Evolutionary conservation across 2,888 invertebrate species (phyloP).

Genomic region (Gasteruption jaculator): DNA sequence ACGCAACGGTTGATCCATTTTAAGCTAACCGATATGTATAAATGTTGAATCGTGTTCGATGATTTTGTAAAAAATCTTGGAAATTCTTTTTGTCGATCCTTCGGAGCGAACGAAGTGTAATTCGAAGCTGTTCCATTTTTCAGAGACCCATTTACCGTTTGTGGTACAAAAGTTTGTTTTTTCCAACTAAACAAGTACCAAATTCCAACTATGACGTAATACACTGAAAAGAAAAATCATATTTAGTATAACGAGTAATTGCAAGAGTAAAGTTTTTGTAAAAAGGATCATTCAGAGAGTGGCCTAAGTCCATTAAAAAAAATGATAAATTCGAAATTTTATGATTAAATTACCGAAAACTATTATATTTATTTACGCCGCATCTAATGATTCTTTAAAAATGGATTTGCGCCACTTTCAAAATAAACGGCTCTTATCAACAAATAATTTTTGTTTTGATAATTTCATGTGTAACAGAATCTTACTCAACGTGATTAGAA

Average conservation of each 20-base stretch:
- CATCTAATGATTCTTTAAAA: no score
- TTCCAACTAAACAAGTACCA: constrained; percentile 30
- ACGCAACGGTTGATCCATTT: no score
- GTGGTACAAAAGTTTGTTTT: constrained; percentile 2
- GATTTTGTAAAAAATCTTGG: constrained; percentile 11
- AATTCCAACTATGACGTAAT: constrained; percentile 38
- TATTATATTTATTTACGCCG: background rate
- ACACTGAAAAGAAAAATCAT: constrained; percentile 32
- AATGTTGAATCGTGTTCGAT: no score
- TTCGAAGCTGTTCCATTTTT: constrained; percentile 23
- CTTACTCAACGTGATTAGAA: constrained; percentile 45
- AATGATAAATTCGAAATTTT: background rate
- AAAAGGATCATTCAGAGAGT: background rate
- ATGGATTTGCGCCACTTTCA: background rate
- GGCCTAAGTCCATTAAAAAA: background rate
- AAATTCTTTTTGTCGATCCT: constrained; percentile 4
- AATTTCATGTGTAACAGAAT: constrained; percentile 4
- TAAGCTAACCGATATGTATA: no score
- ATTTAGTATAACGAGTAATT: no score
- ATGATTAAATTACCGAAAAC: background rate
- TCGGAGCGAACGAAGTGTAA: background rate
- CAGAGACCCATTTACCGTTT: constrained; percentile 7
- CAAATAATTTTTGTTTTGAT: constrained; percentile 2
- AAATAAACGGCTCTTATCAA: background rate
- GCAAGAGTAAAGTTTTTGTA: no score